Evolutionary conservation across 2,797 vertebrate genomes (phyloP).

Genomic region (Alcedo atthis): DNA sequence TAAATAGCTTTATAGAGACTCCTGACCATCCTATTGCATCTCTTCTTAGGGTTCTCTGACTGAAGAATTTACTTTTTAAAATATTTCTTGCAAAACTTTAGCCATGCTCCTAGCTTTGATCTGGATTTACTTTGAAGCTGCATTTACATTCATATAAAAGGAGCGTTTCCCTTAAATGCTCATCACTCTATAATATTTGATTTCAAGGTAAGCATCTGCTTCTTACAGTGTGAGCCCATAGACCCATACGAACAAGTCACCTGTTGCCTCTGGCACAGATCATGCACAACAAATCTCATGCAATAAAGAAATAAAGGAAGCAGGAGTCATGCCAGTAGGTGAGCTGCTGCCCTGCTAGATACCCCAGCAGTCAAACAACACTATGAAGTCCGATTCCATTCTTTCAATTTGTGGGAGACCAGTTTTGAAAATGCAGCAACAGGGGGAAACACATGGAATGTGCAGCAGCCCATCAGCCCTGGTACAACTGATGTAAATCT

Average conservation of each 20-base stretch:
- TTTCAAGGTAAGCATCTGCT: neutral
- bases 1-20: neutral
- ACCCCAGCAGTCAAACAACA: neutral
- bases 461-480: fast-evolving
- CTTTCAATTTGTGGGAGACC: no score
- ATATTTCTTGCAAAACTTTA: neutral
- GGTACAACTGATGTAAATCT: neutral
- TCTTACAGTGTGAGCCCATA: neutral
- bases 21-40: neutral
- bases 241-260: neutral
- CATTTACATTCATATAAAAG: neutral
- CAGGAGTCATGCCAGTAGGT: neutral
- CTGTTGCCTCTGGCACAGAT: neutral
- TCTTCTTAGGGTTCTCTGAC: neutral
- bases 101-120: neutral
- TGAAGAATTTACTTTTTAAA: neutral
- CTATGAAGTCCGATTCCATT: fast-evolving
- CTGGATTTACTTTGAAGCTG: neutral
- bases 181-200: neutral
- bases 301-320: neutral
- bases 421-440: neutral
- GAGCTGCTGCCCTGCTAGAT: neutral
- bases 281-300: neutral
- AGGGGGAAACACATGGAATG: fast-evolving
- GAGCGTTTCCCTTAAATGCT: neutral